phyloP scores from a whole-genome alignment of 2,888 invertebrate genomes.

The Netelia inedita region DNA sequence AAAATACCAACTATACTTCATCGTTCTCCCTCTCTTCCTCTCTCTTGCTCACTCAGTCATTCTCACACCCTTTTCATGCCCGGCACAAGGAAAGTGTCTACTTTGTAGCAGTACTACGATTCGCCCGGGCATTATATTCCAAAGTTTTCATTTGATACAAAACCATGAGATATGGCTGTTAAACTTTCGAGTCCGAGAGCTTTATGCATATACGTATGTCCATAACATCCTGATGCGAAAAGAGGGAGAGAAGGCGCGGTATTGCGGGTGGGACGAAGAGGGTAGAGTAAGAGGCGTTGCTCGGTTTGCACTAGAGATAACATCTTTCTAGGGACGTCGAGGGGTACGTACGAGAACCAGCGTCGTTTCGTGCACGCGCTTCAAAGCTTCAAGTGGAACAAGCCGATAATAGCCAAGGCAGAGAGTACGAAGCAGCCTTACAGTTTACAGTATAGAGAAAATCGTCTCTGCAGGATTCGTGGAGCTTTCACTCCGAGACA shows the following conservation, averaged over 20 bases:
- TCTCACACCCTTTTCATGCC: background rate
- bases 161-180: constrained; percentile 50
- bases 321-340: constrained; percentile 59
- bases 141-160: constrained; percentile 67
- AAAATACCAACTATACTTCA: background rate
- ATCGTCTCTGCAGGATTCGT: constrained; percentile 62
- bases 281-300: constrained; percentile 50
- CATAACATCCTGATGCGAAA: background rate
- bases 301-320: constrained; percentile 60
- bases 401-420: constrained; percentile 68
- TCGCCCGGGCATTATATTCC: constrained; percentile 47
- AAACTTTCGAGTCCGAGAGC: constrained; percentile 62
- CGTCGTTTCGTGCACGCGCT: constrained; percentile 63
- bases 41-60: background rate
- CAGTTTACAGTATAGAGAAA: constrained; percentile 39
- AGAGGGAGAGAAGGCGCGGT: constrained; percentile 5
- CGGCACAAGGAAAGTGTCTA: background rate
- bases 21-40: background rate
- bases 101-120: constrained; percentile 16
- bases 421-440: constrained; percentile 27
- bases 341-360: constrained; percentile 34
- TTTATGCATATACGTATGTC: constrained; percentile 27
- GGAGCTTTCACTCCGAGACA: background rate
- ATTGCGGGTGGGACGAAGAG: constrained; percentile 5
- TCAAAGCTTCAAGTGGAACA: constrained; percentile 68